Evolutionary conservation across 1,140 invertebrate species (phyloP).

Genomic region (Diploscapter pachys): DNA sequence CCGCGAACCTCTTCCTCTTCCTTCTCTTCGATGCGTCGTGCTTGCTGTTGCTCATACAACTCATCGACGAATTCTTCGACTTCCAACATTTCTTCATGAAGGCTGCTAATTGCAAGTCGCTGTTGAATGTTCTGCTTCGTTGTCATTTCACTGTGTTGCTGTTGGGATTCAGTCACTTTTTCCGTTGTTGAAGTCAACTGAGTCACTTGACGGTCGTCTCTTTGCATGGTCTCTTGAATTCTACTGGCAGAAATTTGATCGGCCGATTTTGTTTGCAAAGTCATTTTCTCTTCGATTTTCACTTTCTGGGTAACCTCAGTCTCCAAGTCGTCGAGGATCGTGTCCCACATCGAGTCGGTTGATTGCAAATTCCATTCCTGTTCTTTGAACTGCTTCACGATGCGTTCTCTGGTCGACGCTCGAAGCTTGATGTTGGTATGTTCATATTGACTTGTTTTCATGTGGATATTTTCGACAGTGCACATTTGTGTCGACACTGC

Average conservation of each 20-base stretch:
- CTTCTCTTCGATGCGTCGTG: conserved; percentile 11
- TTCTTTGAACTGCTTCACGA: conserved; percentile 25
- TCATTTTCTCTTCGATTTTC: conserved; percentile 38
- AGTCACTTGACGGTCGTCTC: too few relatives aligned
- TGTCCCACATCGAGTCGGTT: conserved; percentile 38
- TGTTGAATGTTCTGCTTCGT: too few relatives aligned
- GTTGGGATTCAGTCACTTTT: too few relatives aligned
- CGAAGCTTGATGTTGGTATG: background rate
- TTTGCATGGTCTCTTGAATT: too few relatives aligned
- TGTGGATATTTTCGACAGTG: too few relatives aligned
- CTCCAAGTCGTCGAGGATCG: conserved; percentile 44
- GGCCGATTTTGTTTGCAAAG: background rate
- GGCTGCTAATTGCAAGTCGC: too few relatives aligned
- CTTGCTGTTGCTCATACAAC: conserved; percentile 20
- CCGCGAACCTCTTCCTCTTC: conserved; percentile 18
- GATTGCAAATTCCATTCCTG: conserved; percentile 33
- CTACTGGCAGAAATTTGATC: too few relatives aligned
- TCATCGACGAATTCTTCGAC: conserved; percentile 31
- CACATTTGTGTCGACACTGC: too few relatives aligned
- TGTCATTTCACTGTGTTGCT: too few relatives aligned
- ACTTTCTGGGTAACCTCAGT: conserved; percentile 30
- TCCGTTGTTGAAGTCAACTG: too few relatives aligned
- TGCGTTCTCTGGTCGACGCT: conserved; percentile 20
- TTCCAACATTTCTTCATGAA: conserved; percentile 25
- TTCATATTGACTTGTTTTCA: too few relatives aligned